Conservation (phyloP, 2,888 invertebrate species). For the Leptopilina myrica region DNA sequence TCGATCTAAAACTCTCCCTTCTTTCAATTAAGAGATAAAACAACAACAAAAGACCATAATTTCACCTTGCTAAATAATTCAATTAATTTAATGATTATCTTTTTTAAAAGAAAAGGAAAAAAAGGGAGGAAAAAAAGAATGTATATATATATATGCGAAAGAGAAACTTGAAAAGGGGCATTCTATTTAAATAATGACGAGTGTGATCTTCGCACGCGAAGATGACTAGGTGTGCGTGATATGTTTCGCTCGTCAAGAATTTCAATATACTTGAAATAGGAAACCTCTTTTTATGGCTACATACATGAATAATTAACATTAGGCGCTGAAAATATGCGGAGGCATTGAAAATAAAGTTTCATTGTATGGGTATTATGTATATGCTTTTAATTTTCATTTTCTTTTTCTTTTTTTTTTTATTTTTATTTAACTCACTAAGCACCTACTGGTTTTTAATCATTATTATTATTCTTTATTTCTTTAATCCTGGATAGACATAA, state of each 20-base stretch:
- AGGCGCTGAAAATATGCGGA: neutral
- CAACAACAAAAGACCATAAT: conserved; percentile 16
- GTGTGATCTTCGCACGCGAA: conserved; percentile 34
- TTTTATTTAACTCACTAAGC: too few species aligned
- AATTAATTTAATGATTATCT: conserved; percentile 17
- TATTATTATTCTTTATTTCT: too few species aligned
- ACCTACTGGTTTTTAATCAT: neutral
- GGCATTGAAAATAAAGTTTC: conserved; percentile 10
- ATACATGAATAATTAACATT: conserved; percentile 17
- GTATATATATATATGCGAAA: neutral
- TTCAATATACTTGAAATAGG: conserved; percentile 36
- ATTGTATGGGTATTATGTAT: neutral
- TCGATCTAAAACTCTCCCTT: neutral
- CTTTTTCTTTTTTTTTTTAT: too few species aligned
- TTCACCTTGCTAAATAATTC: conserved; percentile 1
- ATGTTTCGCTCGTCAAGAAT: conserved; percentile 33
- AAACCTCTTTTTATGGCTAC: conserved; percentile 28
- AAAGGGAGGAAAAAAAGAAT: too few species aligned
- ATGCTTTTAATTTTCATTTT: too few species aligned
- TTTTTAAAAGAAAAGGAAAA: too few species aligned
- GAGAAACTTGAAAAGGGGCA: conserved; percentile 7
- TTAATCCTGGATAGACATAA: too few species aligned
- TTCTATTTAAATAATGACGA: conserved; percentile 24
- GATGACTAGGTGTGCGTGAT: conserved; percentile 38
- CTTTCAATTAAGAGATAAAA: conserved; percentile 12